Evolutionary conservation across 2,888 invertebrate genomes (phyloP), one percentile per base, ranked within the genome.

Genomic region (Antheraea yamamai): DNA sequence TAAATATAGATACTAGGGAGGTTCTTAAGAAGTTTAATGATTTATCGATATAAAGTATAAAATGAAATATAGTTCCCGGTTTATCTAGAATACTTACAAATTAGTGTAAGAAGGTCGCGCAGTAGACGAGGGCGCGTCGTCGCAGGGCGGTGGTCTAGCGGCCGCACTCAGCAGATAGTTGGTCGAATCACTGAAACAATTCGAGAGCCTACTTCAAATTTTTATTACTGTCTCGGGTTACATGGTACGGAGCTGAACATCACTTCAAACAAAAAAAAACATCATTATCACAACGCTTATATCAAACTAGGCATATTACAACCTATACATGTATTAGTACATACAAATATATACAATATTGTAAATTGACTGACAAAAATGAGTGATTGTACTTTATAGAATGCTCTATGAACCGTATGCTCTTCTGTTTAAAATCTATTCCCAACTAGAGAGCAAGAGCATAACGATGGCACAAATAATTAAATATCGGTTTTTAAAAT

Each of bases 141-240:
- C 92, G 81, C 89, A 87, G 78, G 91, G 88, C 84, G 92, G 90
- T 7, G 94, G 92, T 75, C 93, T 90, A 78, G 91, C 87, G 68
- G 94, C 94, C 78, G 94, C 92, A 75, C 91, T 92, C 90, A 94
- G 91, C 89, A 95, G 80, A 84, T 92, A 95, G 87, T 94, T 95
- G 80, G 93, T 93, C 39, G 94, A 94, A 88, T 95, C 94, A 85
- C 94, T 95, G 93, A 93, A 94, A 94, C 94, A 95, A 90, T 93
- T 94, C 79, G 94, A 93, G 82, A 94, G 87, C 91, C 94, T 95
- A 91, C 93, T 95, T 93, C 91, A 94, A 94, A 94, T 94, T 94
- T 91, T 92, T 47, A 94, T 94, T 92, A 94, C 94, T 92, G 94
- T 83, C 94, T 94, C 93, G 84, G 87, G 88, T 87, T 80, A 81